These are phyloP conservation scores for Machimus rusticus DNA, from an alignment of 2,888 invertebrate species.

Conservation along the genomic window DNA sequence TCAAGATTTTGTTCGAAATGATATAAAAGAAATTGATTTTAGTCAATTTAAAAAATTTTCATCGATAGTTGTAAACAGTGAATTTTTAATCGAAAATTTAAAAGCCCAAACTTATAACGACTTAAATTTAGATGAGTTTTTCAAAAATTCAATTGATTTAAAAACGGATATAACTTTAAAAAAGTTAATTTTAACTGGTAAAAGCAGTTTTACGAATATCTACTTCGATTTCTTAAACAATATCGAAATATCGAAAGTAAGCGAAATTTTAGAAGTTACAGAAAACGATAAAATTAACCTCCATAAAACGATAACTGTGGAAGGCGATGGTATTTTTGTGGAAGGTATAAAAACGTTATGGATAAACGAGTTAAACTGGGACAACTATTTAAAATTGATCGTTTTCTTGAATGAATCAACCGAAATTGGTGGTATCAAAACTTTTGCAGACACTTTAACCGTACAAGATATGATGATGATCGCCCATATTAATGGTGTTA, in stretches of 20 bases:
- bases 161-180: background rate
- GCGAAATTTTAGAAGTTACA: background rate
- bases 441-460: background rate
- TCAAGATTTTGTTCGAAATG: background rate
- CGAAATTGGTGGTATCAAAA: background rate
- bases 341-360: background rate
- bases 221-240: background rate
- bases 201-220: background rate
- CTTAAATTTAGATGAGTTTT: background rate
- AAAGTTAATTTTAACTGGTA: background rate
- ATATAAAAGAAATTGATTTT: background rate
- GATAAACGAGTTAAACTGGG: slow-evolving; percentile 9
- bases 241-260: background rate
- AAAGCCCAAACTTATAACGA: background rate
- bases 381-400: background rate
- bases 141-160: background rate
- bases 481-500: background rate
- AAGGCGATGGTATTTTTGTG: background rate
- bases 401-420: background rate
- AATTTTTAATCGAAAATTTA: background rate
- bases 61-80: background rate
- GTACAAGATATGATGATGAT: background rate
- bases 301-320: background rate
- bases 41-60: background rate
- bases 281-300: background rate